These are phyloP conservation scores for Aleiodes alternator DNA, from an alignment of 2,888 invertebrate species.

Conservation along the genomic window DNA sequence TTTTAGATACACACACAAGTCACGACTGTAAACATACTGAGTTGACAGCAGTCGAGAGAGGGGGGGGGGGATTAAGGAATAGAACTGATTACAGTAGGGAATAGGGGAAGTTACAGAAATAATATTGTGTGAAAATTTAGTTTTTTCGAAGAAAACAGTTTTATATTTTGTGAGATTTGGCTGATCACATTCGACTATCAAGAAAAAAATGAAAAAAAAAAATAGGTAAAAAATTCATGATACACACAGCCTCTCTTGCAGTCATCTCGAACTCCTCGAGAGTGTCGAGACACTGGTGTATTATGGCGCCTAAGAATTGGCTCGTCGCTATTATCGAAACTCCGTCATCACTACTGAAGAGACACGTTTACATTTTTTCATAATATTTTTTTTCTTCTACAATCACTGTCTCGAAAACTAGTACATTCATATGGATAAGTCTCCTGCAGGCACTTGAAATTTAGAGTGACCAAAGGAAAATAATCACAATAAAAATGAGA, in stretches of 20 bases:
- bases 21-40: slow-evolving; percentile 2
- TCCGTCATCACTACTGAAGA: slow-evolving; percentile 8
- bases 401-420: slow-evolving; percentile 6
- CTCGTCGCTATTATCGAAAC: slow-evolving; percentile 32
- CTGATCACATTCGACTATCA: too few relatives aligned
- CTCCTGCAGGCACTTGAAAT: slow-evolving; percentile 25
- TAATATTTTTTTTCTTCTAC: slow-evolving; percentile 11
- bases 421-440: not conserved
- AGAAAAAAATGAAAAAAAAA: not conserved
- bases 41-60: not conserved
- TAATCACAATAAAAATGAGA: not conserved
- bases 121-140: too few relatives aligned
- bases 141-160: too few relatives aligned
- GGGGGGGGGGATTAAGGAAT: not conserved
- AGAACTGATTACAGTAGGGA: not conserved
- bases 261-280: slow-evolving; percentile 10
- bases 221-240: slow-evolving; percentile 2
- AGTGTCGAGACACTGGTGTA: slow-evolving; percentile 11
- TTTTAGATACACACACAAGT: slow-evolving; percentile 12
- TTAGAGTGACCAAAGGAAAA: not conserved
- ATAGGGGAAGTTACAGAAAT: not conserved
- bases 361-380: slow-evolving; percentile 3
- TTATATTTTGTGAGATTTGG: not conserved
- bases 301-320: slow-evolving; percentile 27
- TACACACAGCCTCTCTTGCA: slow-evolving; percentile 12